Base-by-base conservation (phyloP, 2,113 vertebrate genomes). In the Cyrtonyx montezumae region DNA sequence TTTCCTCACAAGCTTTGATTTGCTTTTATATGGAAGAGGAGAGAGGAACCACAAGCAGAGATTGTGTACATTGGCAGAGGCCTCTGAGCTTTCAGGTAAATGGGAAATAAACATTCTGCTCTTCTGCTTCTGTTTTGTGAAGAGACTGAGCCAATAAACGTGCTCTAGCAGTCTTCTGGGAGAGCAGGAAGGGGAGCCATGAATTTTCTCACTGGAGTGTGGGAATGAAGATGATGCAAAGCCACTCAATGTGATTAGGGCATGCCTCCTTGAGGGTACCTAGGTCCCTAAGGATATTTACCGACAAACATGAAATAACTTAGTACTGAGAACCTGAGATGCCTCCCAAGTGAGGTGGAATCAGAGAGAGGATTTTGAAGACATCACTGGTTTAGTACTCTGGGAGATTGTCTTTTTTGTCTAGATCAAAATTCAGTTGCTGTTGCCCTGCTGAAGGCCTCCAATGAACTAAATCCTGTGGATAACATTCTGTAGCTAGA, bases 91-190 rank as follows among this genome's bases (percentile, higher is more conserved):
- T 46, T 19, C 7, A 49, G 8, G 1, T 22, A 59, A 23, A 20
- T 22, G 14, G 8, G 13, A 12, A 70, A 90, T 58, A 71, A 26
- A 28, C 15, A 8, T 6, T 55, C 26, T 88, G 11, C 26, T 73
- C 36, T 68, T 68, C 56, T 66, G 25, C 40, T 61, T 68, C 32
- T 87, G 28, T 74, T 68, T 18, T 21, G 1, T 37, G n/a, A 59
- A 15, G 51, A 48, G 40, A 13, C 6, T 46, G 43, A n/a, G 14
- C 13, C 11, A 0, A 0, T 53, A 36, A 61, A 49, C 9, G 28
- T 55, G 14, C 67, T 62, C 17, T 61, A 58, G 48, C n/a, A 70
- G 1, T 49, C 16, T 59, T 55, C 34, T 63, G 37, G 42, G 53
- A 53, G 85, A 73, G 53, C 43, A 84, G 34, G 16, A 3, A 15